Evolutionary conservation across 2,888 invertebrate genomes (phyloP), one percentile per base, ranked within the genome.

Genomic region (Brachyptera risi): DNA sequence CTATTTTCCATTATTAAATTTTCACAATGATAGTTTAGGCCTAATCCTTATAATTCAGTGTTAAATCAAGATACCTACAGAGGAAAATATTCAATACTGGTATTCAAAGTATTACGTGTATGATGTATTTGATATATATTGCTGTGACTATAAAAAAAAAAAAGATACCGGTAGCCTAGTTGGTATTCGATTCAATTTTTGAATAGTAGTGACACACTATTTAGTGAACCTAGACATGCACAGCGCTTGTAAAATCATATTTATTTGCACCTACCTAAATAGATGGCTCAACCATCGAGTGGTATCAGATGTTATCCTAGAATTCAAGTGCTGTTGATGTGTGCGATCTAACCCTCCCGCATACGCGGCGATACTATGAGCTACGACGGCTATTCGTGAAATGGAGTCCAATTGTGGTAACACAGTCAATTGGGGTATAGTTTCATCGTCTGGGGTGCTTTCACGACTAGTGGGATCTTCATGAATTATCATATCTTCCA

Each of bases 361-460:
- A 71, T 92, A 88, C 0, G 95, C 93, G 3, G 90, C 87, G 67
- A 96, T 82, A 72, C 91, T 90, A 73, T 95, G 94, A n/a, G 92
- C 87, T 21, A 92, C 81, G 58, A 94, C 82, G 9, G 92, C 84
- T 64, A 87, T 70, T 67, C 79, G 79, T 40, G 80, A 75, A 1
- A 74, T 69, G n/a, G 75, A 73, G 26, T 75, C 73, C 24, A 78
- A 66, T 1, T 73, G 70, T 11, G 77, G 75, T 23, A 77, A 64
- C n/a, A 75, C 61, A 60, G 60, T 63, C n/a, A 63, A 58, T 21
- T 63, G 61, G 1, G 73, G 71, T 7, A 49, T n/a, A n/a, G 42
- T 59, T 13, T 61, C 66, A 19, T 64, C 58, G 24, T 64, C 64
- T 17, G 59, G 56, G 13, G 59, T 56, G 19, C 60, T 61, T 5